Conservation (phyloP, 2,113 vertebrate species). For the Tupaia chinensis region DNA sequence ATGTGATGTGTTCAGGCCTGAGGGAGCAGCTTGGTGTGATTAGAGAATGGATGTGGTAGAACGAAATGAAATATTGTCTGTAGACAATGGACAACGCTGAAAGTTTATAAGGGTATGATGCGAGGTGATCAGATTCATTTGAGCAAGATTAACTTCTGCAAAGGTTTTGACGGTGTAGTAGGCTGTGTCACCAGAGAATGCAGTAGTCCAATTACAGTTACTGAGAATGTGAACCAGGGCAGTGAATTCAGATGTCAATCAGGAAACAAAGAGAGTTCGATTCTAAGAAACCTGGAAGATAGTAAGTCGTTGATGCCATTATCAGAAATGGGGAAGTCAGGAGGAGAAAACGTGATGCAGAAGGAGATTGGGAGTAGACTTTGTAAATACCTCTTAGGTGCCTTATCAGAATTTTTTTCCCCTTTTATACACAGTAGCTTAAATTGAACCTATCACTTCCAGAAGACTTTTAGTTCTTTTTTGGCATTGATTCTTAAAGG, state of each 20-base stretch:
- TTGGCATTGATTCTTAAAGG: not conserved
- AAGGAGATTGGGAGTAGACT: not conserved
- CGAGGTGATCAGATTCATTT: not conserved
- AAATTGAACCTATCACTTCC: not conserved
- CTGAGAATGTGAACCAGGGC: not conserved
- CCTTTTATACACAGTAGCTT: not conserved
- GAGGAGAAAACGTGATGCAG: not conserved
- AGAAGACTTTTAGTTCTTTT: not conserved
- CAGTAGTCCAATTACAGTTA: not conserved
- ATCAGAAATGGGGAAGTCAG: not conserved
- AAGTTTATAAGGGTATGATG: not conserved
- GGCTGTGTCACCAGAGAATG: not conserved
- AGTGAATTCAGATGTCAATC: not conserved
- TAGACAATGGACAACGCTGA: not conserved
- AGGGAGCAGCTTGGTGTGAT: not conserved
- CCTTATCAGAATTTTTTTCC: not conserved
- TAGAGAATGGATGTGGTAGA: not conserved
- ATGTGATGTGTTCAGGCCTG: accelerated
- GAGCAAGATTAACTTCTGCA: not conserved
- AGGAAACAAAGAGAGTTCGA: not conserved
- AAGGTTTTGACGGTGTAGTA: not conserved
- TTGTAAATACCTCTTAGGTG: not conserved
- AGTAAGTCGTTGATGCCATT: not conserved
- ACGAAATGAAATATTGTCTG: not conserved
- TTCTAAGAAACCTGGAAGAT: not conserved